Conservation (phyloP, 2,888 invertebrate genomes). For the Parnassius apollo region DNA sequence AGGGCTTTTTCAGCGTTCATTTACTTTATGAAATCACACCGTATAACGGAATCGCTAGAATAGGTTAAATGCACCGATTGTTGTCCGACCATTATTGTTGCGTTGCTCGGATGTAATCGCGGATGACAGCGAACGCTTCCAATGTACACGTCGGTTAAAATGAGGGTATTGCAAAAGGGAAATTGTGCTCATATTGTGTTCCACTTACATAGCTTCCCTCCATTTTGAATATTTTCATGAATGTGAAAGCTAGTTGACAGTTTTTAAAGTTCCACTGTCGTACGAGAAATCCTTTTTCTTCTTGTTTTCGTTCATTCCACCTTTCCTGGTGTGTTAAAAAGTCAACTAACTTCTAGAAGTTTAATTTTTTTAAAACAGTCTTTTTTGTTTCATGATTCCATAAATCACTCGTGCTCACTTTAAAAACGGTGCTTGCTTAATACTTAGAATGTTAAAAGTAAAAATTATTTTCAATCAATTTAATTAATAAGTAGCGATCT, state of each 20-base stretch:
- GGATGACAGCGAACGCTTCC: slow-evolving; percentile 42
- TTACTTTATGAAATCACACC: slow-evolving; percentile 17
- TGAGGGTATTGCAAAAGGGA: slow-evolving; percentile 44
- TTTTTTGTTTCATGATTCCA: too few relatives aligned
- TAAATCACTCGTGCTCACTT: too few relatives aligned
- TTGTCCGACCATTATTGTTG: slow-evolving; percentile 40
- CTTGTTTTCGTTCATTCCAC: too few relatives aligned
- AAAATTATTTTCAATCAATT: too few relatives aligned
- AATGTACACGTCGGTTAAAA: slow-evolving; percentile 43
- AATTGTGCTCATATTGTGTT: slow-evolving; percentile 45
- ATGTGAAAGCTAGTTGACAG: slow-evolving; percentile 11
- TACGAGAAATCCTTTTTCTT: too few relatives aligned
- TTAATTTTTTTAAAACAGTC: too few relatives aligned
- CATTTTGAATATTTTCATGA: slow-evolving; percentile 14
- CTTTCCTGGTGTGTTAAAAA: too few relatives aligned
- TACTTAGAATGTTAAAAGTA: too few relatives aligned
- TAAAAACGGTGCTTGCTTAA: too few relatives aligned
- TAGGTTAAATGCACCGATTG: slow-evolving; percentile 38
- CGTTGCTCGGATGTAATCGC: slow-evolving; percentile 41
- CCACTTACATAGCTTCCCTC: slow-evolving; percentile 5
- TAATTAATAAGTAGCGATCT: too few relatives aligned
- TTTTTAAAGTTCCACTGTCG: neutral
- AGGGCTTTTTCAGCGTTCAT: neutral
- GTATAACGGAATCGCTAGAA: slow-evolving; percentile 26
- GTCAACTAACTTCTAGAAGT: too few relatives aligned